Percentiles rank a stretch among this genome's conserved stretches.
Conservation (phyloP, 2,797 vertebrate genomes). For the Mormyrops attenuatus region DNA sequence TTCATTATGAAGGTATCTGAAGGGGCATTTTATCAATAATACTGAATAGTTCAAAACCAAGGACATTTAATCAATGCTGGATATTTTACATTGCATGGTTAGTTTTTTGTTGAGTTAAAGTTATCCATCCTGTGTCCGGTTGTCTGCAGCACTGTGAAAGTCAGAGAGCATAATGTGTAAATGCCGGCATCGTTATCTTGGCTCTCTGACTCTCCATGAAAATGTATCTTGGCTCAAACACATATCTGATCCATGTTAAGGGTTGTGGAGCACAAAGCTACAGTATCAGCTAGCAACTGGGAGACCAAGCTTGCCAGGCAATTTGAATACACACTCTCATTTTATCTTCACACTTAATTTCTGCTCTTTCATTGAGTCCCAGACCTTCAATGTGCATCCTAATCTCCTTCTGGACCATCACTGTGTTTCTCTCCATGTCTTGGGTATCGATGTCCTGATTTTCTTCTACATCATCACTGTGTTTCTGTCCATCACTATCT, state of each 20-base stretch:
- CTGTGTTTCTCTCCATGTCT: background rate
- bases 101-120: background rate
- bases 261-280: background rate
- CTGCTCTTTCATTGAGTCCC: background rate
- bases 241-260: background rate
- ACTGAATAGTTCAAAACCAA: background rate
- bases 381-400: background rate
- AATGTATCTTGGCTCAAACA: background rate
- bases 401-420: background rate
- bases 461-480: background rate
- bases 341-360: background rate
- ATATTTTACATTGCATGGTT: background rate
- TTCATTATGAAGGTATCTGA: background rate
- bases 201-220: background rate
- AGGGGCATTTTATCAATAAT: background rate
- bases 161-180: background rate
- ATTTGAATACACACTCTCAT: background rate
- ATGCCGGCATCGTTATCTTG: background rate
- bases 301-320: background rate
- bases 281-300: background rate
- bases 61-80: background rate
- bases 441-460: background rate
- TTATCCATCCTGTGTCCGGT: background rate
- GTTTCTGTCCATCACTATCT: background rate
- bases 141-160: background rate